Conservation (phyloP, 92 coral and sea anemone species). For the Diadumene lineata region DNA sequence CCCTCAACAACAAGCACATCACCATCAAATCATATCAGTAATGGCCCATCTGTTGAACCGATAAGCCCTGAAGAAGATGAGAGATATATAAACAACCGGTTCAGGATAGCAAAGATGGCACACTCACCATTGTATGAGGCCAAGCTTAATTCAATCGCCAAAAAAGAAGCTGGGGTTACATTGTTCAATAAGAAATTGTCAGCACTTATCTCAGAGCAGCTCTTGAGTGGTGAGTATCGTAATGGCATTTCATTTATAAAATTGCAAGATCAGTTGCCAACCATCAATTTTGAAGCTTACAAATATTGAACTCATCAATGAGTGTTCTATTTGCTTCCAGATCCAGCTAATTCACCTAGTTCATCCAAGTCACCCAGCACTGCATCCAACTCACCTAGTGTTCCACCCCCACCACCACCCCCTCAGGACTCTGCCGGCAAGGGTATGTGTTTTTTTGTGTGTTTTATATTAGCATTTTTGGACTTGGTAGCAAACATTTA, state of each 20-base stretch:
- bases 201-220: conserved; percentile 69
- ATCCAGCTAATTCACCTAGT: conserved; percentile 30
- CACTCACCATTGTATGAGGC: conserved; percentile 22
- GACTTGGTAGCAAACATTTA: too few species aligned
- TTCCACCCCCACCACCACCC: conserved; percentile 74
- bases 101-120: background rate
- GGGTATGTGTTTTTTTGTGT: conserved; percentile 22
- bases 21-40: conserved; percentile 23
- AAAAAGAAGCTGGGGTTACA: conserved; percentile 54
- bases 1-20: background rate
- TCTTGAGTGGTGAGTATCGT: conserved; percentile 55
- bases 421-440: conserved; percentile 68
- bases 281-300: too few species aligned
- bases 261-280: too few species aligned
- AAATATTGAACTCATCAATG: background rate
- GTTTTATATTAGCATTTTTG: too few species aligned
- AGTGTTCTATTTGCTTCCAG: conserved; percentile 1
- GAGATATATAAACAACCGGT: conserved; percentile 1
- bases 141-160: conserved; percentile 17
- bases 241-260: too few species aligned
- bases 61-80: conserved; percentile 91
- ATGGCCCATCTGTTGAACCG: conserved; percentile 89
- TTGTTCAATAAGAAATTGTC: conserved; percentile 49
- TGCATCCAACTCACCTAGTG: conserved; percentile 47
- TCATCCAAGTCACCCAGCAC: conserved; percentile 35